These are phyloP conservation scores for Albula goreensis DNA, from an alignment of 2,113 vertebrate species.

Conservation along the genomic window DNA sequence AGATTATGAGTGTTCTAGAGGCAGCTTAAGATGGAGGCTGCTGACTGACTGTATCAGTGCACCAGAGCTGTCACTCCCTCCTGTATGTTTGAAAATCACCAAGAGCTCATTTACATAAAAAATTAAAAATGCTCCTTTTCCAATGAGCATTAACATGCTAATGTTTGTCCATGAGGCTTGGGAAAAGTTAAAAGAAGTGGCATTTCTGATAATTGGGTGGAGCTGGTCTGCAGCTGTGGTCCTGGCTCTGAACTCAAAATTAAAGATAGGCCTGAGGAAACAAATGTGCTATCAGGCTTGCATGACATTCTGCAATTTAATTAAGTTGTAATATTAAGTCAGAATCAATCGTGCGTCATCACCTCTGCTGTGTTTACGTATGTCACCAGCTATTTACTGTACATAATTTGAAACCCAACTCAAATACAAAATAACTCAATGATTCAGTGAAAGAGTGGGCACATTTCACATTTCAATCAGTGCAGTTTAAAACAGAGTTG, in stretches of 20 bases:
- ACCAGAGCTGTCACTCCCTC: not conserved
- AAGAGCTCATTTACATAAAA: not conserved
- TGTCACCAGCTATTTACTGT: not conserved
- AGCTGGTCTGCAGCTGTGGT: not conserved
- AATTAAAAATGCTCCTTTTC: not conserved
- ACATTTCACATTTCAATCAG: too few species aligned
- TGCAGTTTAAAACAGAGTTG: too few species aligned
- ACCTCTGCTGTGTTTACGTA: not conserved
- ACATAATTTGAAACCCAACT: not conserved
- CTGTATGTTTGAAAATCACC: not conserved
- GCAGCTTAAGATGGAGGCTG: not conserved
- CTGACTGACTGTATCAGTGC: not conserved
- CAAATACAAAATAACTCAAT: not conserved
- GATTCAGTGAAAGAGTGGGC: not conserved
- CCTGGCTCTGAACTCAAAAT: not conserved
- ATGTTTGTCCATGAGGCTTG: not conserved
- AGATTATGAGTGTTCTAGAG: not conserved
- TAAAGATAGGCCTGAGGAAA: not conserved
- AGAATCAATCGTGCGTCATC: not conserved
- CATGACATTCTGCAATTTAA: not conserved
- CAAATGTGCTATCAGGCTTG: not conserved
- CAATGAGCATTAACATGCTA: not conserved
- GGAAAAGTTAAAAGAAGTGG: not conserved
- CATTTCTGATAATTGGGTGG: not conserved
- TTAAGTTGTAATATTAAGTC: not conserved